Conservation (phyloP, 2,888 invertebrate species). For the Polietes domitor region DNA sequence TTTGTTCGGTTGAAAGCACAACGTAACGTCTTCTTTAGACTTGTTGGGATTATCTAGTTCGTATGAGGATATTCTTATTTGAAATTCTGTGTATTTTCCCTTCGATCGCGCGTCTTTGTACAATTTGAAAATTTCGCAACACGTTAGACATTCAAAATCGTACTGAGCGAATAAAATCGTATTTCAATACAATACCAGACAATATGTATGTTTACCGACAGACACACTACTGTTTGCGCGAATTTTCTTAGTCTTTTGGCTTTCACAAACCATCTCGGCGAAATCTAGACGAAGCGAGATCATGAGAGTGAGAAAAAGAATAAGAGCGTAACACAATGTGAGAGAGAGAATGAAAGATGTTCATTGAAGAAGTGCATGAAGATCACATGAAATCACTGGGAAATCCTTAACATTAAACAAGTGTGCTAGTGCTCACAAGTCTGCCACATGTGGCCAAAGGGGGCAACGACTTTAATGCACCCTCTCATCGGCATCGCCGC, state of each 20-base stretch:
- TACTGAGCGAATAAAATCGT: constrained; percentile 59
- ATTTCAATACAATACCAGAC: background rate
- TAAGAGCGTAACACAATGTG: background rate
- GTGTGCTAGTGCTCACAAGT: background rate
- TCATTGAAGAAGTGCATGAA: constrained; percentile 4
- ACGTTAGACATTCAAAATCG: constrained; percentile 64
- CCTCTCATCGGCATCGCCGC: background rate
- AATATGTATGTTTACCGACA: background rate
- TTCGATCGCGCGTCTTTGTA: constrained; percentile 14
- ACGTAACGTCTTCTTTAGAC: constrained; percentile 35
- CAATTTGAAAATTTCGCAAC: constrained; percentile 52
- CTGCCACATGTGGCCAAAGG: background rate
- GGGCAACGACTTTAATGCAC: background rate
- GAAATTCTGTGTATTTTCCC: constrained; percentile 10
- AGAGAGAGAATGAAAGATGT: background rate
- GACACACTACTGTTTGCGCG: too few relatives aligned
- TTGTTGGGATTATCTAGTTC: background rate
- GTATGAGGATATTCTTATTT: background rate
- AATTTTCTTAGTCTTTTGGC: constrained; percentile 1
- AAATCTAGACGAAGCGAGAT: background rate
- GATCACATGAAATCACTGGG: constrained; percentile 44
- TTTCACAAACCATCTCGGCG: background rate
- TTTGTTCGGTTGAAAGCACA: constrained; percentile 21
- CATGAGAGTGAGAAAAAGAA: background rate
- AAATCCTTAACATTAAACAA: constrained; percentile 48